Percentiles rank a stretch among this genome's conserved stretches.
These are phyloP conservation scores for Crotalus viridis DNA, from an alignment of 2,113 vertebrate species.

Conservation along the genomic window DNA sequence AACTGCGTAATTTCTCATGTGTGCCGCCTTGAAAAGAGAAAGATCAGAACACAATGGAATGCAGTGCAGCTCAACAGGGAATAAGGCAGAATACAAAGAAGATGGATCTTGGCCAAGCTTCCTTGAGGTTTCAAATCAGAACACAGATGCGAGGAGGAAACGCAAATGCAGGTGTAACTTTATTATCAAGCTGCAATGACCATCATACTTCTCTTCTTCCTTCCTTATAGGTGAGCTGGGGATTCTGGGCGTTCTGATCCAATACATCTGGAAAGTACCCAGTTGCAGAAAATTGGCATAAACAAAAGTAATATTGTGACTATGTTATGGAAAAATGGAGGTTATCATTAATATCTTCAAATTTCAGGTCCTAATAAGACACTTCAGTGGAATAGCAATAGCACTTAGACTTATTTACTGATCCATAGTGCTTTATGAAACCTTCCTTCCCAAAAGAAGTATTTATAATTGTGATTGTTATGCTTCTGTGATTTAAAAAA, in stretches of 20 bases:
- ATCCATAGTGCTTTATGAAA: background rate
- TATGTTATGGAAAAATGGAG: background rate
- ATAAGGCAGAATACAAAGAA: background rate
- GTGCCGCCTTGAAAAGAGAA: background rate
- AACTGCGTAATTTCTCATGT: background rate
- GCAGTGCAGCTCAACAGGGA: too few species aligned
- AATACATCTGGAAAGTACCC: background rate
- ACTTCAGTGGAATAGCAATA: background rate
- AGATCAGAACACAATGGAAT: background rate
- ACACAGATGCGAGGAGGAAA: background rate
- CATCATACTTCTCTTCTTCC: background rate
- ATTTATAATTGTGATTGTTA: background rate
- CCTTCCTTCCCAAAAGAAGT: background rate
- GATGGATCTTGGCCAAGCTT: background rate
- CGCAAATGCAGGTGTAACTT: background rate
- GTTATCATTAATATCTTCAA: too few species aligned
- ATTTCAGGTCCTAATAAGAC: background rate
- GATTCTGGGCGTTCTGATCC: background rate
- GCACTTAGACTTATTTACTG: background rate
- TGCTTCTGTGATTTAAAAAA: background rate
- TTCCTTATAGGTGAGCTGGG: background rate
- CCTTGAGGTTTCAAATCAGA: background rate
- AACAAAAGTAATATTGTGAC: background rate
- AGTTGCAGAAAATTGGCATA: background rate
- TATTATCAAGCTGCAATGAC: background rate